Evolutionary conservation across 2,888 invertebrate genomes (phyloP).

Genomic region (Tinea semifulvella): DNA sequence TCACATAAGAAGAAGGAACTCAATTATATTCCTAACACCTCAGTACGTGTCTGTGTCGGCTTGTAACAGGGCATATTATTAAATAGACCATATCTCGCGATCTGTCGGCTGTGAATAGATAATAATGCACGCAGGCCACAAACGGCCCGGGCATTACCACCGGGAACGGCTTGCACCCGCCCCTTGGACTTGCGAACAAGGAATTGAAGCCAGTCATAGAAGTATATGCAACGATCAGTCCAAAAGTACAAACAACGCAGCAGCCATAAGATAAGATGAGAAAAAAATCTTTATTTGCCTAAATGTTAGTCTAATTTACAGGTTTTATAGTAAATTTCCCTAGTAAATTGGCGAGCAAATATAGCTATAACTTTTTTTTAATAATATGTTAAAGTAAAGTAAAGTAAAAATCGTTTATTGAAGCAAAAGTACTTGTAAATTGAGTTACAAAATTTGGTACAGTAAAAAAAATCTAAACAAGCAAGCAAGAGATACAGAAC

Average conservation of each 20-base stretch:
- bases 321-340: no score
- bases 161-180: conserved; percentile 32
- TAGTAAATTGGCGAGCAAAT: no score
- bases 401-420: no score
- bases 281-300: no score
- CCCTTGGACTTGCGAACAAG: conserved; percentile 34
- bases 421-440: no score
- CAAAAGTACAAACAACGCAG: not conserved
- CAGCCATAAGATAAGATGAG: no score
- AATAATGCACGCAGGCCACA: conserved; percentile 33
- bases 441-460: no score
- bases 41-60: conserved; percentile 31
- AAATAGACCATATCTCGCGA: conserved; percentile 46
- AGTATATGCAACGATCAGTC: not conserved
- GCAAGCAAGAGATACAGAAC: no score
- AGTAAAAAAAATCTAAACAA: no score
- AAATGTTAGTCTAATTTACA: no score
- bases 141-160: conserved; percentile 36
- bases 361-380: no score
- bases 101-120: conserved; percentile 47
- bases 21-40: conserved; percentile 13
- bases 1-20: conserved; percentile 1
- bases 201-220: conserved; percentile 36
- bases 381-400: no score
- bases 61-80: conserved; percentile 37